A percentile compares a stretch with the other conserved stretches of the same genome.
Evolutionary conservation across 2,113 vertebrate genomes (phyloP).

Genomic region (Megaceryle maxima): DNA sequence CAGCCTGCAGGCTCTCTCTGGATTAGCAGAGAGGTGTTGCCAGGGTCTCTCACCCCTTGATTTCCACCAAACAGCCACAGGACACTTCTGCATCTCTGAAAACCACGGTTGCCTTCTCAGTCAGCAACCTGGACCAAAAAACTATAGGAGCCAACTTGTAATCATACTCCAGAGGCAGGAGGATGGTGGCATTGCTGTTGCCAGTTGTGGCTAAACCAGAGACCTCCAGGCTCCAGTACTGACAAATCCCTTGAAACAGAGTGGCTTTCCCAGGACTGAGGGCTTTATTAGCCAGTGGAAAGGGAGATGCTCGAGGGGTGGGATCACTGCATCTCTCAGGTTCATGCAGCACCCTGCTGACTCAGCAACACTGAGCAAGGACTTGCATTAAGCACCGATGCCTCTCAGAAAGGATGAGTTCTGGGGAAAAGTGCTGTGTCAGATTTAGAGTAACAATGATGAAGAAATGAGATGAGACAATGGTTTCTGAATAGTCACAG

Average conservation of each 20-base stretch:
- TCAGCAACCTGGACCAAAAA: neutral
- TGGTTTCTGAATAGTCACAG: neutral
- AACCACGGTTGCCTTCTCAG: neutral
- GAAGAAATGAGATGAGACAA: neutral
- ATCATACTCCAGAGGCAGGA: neutral
- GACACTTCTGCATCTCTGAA: neutral
- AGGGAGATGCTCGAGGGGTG: neutral
- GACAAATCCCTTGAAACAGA: neutral
- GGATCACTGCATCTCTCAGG: neutral
- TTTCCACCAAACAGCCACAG: neutral
- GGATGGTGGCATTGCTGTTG: neutral
- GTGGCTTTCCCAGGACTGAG: neutral
- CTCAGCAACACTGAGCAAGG: neutral
- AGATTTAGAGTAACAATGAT: neutral
- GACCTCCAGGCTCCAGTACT: neutral
- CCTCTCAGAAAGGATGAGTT: neutral
- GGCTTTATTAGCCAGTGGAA: neutral
- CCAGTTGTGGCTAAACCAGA: neutral
- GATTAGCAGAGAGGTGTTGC: neutral
- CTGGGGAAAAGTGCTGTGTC: accelerated
- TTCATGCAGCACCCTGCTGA: neutral
- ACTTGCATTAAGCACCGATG: neutral
- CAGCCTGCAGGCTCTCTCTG: neutral
- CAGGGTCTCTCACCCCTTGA: neutral
- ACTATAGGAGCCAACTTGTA: neutral